phyloP scores from a whole-genome alignment of 2,113 vertebrate species.

The Tachysurus vachellii region DNA sequence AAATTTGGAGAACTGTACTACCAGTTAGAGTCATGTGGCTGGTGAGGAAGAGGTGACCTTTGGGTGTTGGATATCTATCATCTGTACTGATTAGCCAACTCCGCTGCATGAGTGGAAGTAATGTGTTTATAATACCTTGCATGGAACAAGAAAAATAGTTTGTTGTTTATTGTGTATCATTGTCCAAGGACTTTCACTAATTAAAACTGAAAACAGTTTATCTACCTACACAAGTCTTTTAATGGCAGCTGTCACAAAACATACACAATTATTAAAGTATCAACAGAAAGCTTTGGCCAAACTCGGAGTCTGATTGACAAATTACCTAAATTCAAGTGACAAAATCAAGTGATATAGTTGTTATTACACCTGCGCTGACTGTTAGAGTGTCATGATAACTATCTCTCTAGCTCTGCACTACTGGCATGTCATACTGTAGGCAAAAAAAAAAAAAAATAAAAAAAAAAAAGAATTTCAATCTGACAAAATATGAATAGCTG shows the following conservation, averaged over 20 bases:
- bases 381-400: not conserved
- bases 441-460: not conserved
- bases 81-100: slow-evolving; percentile 15
- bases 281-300: not conserved
- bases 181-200: not conserved
- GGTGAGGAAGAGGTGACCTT: slow-evolving; percentile 43
- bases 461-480: not conserved
- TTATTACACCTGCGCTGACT: not conserved
- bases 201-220: not conserved
- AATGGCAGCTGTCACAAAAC: not conserved
- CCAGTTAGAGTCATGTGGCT: slow-evolving; percentile 12
- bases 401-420: not conserved
- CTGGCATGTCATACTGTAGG: not conserved
- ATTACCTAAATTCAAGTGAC: not conserved
- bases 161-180: not conserved
- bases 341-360: not conserved
- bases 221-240: no score
- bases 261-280: not conserved
- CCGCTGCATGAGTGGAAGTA: not conserved
- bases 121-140: not conserved
- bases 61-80: slow-evolving; percentile 40
- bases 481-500: not conserved
- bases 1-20: slow-evolving; percentile 42
- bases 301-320: not conserved
- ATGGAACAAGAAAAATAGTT: not conserved